Percentiles rank a stretch among this genome's conserved stretches.
Evolutionary conservation across 2,797 vertebrate genomes (phyloP).

Genomic region (Notolepis coatsorum): DNA sequence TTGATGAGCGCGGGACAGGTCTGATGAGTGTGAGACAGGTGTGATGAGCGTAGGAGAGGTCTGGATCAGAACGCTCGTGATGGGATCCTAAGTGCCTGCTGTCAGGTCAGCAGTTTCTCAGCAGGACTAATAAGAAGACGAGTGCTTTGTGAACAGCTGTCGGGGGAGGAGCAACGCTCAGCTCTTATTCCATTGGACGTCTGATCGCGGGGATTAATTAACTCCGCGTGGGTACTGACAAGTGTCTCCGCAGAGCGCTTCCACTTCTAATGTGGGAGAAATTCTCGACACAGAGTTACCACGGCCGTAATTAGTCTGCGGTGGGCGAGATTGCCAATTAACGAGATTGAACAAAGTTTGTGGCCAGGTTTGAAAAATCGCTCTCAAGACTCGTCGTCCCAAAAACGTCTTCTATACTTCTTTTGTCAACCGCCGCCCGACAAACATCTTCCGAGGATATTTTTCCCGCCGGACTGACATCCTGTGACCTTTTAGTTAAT

Average conservation of each 20-base stretch:
- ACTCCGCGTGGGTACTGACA: constrained; percentile 60
- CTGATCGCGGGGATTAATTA: constrained; percentile 81
- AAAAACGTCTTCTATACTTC: too few species aligned
- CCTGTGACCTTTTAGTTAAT: too few species aligned
- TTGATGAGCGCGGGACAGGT: too few species aligned
- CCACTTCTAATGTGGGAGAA: constrained; percentile 57
- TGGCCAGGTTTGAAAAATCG: too few species aligned
- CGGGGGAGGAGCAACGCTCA: constrained; percentile 62
- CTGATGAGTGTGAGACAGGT: too few species aligned
- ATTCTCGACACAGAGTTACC: constrained; percentile 66
- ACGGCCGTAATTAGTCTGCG: constrained; percentile 81
- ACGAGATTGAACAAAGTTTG: too few species aligned
- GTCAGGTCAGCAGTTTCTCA: constrained; percentile 67
- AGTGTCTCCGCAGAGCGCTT: constrained; percentile 65
- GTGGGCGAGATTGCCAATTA: constrained; percentile 72
- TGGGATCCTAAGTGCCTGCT: constrained; percentile 29
- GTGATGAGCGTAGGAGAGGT: too few species aligned
- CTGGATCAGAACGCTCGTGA: constrained; percentile 9
- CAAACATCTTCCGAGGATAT: too few species aligned
- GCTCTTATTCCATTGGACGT: constrained; percentile 62
- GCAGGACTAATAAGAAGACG: constrained; percentile 62
- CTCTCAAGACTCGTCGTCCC: too few species aligned
- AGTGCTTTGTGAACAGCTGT: constrained; percentile 60
- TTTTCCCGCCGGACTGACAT: too few species aligned
- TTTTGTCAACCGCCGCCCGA: too few species aligned